Percentiles rank a stretch among this genome's conserved stretches.
Conservation (phyloP, 2,797 vertebrate genomes). For the Sebastes diploproa region DNA sequence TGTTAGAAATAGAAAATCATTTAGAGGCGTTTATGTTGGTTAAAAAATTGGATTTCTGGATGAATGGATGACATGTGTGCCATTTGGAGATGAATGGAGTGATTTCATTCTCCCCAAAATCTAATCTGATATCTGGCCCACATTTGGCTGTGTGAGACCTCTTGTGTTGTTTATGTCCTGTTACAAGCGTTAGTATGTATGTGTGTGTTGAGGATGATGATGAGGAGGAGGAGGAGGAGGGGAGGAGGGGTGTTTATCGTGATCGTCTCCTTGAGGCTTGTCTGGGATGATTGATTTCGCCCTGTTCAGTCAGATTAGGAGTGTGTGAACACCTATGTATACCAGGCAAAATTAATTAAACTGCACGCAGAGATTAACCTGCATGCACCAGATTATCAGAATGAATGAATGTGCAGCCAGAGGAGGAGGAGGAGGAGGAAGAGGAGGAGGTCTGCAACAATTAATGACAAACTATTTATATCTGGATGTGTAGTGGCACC, state of each 20-base stretch:
- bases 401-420: background rate
- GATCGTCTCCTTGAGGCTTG: slow-evolving; percentile 29
- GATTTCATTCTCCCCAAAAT: slow-evolving; percentile 33
- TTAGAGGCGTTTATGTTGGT: background rate
- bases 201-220: background rate
- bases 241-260: slow-evolving; percentile 4
- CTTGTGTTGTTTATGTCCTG: slow-evolving; percentile 18
- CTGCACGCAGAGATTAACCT: slow-evolving; percentile 13
- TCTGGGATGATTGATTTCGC: slow-evolving; percentile 49
- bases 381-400: background rate
- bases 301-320: slow-evolving; percentile 36
- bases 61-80: slow-evolving; percentile 29
- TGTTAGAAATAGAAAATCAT: background rate
- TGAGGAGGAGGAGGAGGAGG: background rate
- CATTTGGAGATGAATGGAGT: slow-evolving; percentile 42
- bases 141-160: slow-evolving; percentile 12
- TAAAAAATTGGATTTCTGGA: slow-evolving; percentile 5
- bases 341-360: slow-evolving; percentile 32
- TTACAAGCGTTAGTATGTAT: background rate
- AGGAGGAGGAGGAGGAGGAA: background rate
- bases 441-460: background rate
- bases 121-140: slow-evolving; percentile 45
- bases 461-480: slow-evolving; percentile 43
- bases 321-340: slow-evolving; percentile 20
- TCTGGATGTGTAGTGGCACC: background rate